These are phyloP conservation scores for Pollachius pollachius DNA, from an alignment of 2,113 vertebrate species.

Conservation along the genomic window DNA sequence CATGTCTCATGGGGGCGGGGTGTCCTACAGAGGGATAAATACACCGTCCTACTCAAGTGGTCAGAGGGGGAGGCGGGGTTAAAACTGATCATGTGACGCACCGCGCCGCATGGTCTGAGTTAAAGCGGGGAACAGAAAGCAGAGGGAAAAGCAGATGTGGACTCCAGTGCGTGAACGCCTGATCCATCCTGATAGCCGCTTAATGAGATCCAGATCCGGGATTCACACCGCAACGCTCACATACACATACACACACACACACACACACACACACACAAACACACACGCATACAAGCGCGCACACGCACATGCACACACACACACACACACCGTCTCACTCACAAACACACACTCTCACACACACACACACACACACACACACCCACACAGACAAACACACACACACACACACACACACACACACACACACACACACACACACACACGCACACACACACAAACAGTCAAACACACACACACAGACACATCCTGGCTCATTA, in stretches of 20 bases:
- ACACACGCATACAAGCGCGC: not conserved
- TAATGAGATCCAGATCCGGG: constrained; percentile 65
- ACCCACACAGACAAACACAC: not conserved
- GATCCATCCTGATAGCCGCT: constrained; percentile 65
- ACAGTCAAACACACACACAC: too few relatives aligned
- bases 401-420: not conserved
- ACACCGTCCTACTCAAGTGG: too few relatives aligned
- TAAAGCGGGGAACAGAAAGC: constrained; percentile 61
- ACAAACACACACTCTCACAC: not conserved
- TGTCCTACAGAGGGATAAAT: too few relatives aligned
- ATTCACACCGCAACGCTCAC: constrained; percentile 66
- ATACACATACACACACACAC: constrained; percentile 26
- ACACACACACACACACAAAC: not conserved
- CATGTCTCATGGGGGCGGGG: too few relatives aligned
- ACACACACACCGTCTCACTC: not conserved
- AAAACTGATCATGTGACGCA: constrained; percentile 27
- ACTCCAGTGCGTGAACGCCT: constrained; percentile 49
- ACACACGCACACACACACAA: not conserved
- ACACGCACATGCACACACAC: not conserved
- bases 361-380: not conserved
- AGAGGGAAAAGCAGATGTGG: constrained; percentile 59
- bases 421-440: not conserved
- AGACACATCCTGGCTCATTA: constrained; percentile 73
- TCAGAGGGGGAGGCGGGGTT: not conserved
- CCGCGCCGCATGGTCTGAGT: constrained; percentile 46